Evolutionary conservation across 2,888 invertebrate genomes (phyloP), one percentile per base, ranked within the genome.

Genomic region (Cataglyphis livida): DNA sequence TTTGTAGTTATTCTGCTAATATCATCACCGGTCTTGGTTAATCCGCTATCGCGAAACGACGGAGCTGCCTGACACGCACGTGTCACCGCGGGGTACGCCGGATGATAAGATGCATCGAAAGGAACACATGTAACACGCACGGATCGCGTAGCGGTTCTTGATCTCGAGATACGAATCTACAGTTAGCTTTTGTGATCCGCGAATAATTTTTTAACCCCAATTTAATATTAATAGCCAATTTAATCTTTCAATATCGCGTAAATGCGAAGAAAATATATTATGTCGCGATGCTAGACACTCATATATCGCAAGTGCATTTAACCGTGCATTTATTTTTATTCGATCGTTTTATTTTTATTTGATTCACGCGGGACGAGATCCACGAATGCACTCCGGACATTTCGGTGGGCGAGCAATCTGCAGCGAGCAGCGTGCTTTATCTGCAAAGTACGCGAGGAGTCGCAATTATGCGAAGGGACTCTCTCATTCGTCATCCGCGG

Each of bases 401-500:
- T 57, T 71, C 59, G 73, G 64, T 64, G 73, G 32, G 44, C 59
- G 32, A 71, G 59, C 48, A 79, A 61, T 61, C 61, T 61, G 61
- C 61, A 7, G 21, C 21, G 75, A 64, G 25, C 28, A 38, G 74
- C 35, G 59, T 41, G 48, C 59, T 82, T 79, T 76, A 76, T 76
- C 82, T 75, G 51, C 65, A 4, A 81, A 64, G 65, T 54, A 59
- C 65, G 79, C 79, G 81, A 65, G 38, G 81, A 81, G 66, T 61
- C 48, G 38, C 81, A 83, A 83, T 83, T 83, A 78, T 79, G 61
- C 82, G 82, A 41, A 74, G 59, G 73, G 70, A 64, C 62, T 71
- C 82, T 59, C 74, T 64, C 82, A 76, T 84, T 81, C 79, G 82
- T 83, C 81, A 83, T 70, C 64, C 62, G 35, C 61, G 62, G 25